These are phyloP conservation scores for Etheostoma cragini DNA, from an alignment of 2,113 vertebrate species.

Conservation along the genomic window DNA sequence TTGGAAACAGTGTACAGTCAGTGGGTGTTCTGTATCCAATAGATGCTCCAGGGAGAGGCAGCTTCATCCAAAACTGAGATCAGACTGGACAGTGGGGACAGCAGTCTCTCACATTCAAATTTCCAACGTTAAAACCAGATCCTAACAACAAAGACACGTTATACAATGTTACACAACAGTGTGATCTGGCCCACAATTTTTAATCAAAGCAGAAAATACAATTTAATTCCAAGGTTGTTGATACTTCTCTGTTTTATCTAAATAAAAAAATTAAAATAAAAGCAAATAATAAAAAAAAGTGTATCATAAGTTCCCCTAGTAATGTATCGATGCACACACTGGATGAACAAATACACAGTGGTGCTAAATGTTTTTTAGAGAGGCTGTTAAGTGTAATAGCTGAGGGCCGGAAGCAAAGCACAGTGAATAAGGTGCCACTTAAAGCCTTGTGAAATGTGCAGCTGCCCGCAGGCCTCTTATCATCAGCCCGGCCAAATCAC, in stretches of 20 bases:
- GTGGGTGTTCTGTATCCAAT: constrained; percentile 45
- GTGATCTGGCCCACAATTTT: background rate
- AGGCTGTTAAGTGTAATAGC: constrained; percentile 25
- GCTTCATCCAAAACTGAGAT: constrained; percentile 48
- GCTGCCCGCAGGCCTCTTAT: constrained; percentile 43
- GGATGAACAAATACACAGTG: background rate
- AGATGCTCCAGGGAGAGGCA: constrained; percentile 22
- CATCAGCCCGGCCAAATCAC: constrained; percentile 40
- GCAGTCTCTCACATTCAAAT: constrained; percentile 49
- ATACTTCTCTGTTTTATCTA: background rate
- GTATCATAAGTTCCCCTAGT: background rate
- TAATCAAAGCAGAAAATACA: constrained; percentile 4
- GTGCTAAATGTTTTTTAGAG: constrained; percentile 11
- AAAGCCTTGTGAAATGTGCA: no score
- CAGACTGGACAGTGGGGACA: constrained; percentile 41
- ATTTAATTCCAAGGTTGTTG: background rate
- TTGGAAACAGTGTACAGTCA: constrained; percentile 39
- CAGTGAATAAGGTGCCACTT: constrained; percentile 46
- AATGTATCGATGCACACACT: background rate
- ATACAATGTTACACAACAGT: constrained; percentile 34
- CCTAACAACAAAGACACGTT: constrained; percentile 21
- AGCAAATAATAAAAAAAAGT: background rate
- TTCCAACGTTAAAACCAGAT: constrained; percentile 22
- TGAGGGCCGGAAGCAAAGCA: constrained; percentile 21
- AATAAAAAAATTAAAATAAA: background rate